Base-by-base conservation (phyloP, 2,113 vertebrate species). In the Cryptotis parvus region DNA sequence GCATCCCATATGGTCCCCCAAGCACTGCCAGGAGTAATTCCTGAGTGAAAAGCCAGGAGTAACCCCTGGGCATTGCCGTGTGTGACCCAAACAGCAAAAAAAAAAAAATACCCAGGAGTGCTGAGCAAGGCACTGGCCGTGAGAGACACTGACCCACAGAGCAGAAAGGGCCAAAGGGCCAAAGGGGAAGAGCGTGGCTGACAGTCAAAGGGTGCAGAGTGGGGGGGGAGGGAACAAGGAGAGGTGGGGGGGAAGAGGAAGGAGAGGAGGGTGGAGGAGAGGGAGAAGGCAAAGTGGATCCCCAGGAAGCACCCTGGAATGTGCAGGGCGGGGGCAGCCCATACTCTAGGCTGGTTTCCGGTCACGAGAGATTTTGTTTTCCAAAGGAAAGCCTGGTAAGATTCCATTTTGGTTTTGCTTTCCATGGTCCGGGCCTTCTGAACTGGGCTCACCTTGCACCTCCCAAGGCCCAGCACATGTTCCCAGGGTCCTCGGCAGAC, bases 311-410 rank as follows among this genome's bases (percentile, higher is more conserved):
- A 24, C 24, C 43, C 86, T 37, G 35, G 80, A 73, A 66, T 6
- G n/a, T 1, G 52, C 18, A 0, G 55, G 55, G 55, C 18, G 11
- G 63, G 63, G 68, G 76, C 80, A 4, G 45, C 43, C 43, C 65
- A 58, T 1, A 1, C 4, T 0, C 43, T 9, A 0, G 1, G 14
- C 26, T 37, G 58, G 18, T 45, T 52, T 45, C 63, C 76, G 16
- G 6, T 18, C 81, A 43, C 31, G 14, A 1, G 9, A 61, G 8
- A 77, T 75, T n/a, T 41, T 27, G 10, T 66, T 45, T 81, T 89
- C 81, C 87, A 65, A 77, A 72, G 41, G 3, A 6, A 63, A 22
- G 3, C 66, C 12, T 37, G 35, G 6, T 69, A 80, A 80, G 49
- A 63, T 70, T n/a, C 63, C 7, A 24, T 49, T 61, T 15, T 26